Evolutionary conservation across 1,140 invertebrate species (phyloP).

Genomic region (Sminthurinus signatus): DNA sequence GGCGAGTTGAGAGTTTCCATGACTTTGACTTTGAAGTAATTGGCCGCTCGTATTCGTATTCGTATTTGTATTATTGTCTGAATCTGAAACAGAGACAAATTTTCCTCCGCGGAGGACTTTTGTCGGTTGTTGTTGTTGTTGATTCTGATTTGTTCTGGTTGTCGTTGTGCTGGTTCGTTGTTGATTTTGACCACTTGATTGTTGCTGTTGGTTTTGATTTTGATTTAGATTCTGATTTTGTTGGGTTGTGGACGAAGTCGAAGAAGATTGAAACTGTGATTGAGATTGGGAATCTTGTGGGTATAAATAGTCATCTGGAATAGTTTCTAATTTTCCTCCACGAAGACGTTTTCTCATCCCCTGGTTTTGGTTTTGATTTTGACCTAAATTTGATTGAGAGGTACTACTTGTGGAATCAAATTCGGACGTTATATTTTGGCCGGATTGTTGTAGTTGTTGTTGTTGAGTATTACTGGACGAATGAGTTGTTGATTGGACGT

Average conservation of each 20-base stretch:
- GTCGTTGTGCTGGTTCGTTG: background rate
- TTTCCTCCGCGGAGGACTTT: slow-evolving; percentile 33
- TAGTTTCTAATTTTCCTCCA: slow-evolving; percentile 32
- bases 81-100: slow-evolving; percentile 15
- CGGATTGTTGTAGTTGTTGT: background rate
- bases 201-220: background rate
- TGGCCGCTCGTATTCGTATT: background rate
- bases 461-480: background rate
- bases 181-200: background rate
- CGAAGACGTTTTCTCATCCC: slow-evolving; percentile 17
- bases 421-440: slow-evolving; percentile 1
- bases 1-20: background rate
- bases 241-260: background rate
- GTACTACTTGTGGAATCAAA: slow-evolving; percentile 2
- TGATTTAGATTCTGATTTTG: background rate
- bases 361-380: background rate
- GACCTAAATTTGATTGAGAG: background rate
- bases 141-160: background rate
- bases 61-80: background rate
- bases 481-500: background rate
- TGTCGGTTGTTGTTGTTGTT: background rate
- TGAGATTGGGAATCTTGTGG: slow-evolving; percentile 15
- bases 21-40: background rate
- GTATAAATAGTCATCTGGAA: slow-evolving; percentile 33
- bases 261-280: background rate